phyloP scores from a whole-genome alignment of 2,888 invertebrate genomes.

The Entomobrya multifasciata region DNA sequence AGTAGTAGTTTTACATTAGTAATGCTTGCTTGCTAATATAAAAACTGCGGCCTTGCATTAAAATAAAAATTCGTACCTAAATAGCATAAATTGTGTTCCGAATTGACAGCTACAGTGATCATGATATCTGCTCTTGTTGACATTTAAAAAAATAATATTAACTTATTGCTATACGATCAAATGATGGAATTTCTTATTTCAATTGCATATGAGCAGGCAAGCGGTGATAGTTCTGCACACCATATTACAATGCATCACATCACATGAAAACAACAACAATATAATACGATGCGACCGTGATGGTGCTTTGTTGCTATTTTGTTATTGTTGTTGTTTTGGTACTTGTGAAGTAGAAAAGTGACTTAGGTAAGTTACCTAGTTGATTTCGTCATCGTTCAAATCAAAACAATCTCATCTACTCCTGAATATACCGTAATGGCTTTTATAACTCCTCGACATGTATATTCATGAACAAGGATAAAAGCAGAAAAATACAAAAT shows the following conservation, averaged over 20 bases:
- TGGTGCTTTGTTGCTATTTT: not conserved
- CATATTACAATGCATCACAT: too few species aligned
- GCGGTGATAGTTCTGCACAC: too few species aligned
- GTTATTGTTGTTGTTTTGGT: slow-evolving; percentile 20
- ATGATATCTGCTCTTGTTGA: not conserved
- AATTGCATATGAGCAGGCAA: too few species aligned
- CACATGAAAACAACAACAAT: not conserved
- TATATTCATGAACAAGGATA: not conserved
- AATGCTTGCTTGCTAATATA: slow-evolving; percentile 11
- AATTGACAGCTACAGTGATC: slow-evolving; percentile 9
- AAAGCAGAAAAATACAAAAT: not conserved
- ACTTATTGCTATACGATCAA: too few species aligned
- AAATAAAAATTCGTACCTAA: not conserved
- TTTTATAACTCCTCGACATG: not conserved
- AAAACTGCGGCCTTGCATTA: slow-evolving; percentile 10
- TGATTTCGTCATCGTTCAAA: slow-evolving; percentile 52
- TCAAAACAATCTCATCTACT: slow-evolving; percentile 16
- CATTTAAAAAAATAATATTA: not conserved
- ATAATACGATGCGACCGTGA: slow-evolving; percentile 5
- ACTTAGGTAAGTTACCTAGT: slow-evolving; percentile 65
- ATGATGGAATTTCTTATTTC: not conserved
- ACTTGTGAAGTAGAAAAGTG: slow-evolving; percentile 38
- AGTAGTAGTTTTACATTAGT: not conserved
- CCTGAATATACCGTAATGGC: not conserved
- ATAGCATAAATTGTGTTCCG: slow-evolving; percentile 20